Evolutionary conservation across 1,140 invertebrate species (phyloP), one percentile per base, ranked within the genome.

Genomic region (Homarus americanus): DNA sequence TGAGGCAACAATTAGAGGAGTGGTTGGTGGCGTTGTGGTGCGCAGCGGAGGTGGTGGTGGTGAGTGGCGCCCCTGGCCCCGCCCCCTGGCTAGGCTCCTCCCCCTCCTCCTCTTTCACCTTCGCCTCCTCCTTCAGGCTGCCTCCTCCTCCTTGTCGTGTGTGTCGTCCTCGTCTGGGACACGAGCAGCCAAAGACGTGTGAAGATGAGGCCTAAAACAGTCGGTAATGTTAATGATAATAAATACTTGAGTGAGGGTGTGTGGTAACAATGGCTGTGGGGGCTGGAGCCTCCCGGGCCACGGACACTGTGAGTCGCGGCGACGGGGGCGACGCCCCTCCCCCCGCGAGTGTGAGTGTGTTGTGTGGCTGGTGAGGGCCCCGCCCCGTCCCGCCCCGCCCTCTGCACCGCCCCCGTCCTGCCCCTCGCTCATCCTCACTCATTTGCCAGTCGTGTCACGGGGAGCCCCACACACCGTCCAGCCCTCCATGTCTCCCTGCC

Each of bases 401-500:
- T 66, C 69, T 44, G 32, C 41, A 9, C 80, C 44, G 12, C 49
- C 79, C 40, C 63, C 38, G 34, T 49, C 88, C 72, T 83, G 69
- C 88, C 82, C 80, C 82, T 84, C 72, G 80, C 72, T 79, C 87
- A 41, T 83, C 88, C 88, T 84, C 88, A 84, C 88, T 91, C 82
- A 91, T 91, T 91, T 83, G 69, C 88, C 88, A 91, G 88, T 91
- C 80, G 88, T 84, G 88, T 91, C 88, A 91, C 88, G 88, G 88
- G 72, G 73, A 32, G 17, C 24, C 88, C 53, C 34, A 53, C 87
- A 58, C 87, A 82, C 78, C 79, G 78, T 82, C 41, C 78, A 82
- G 79, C 78, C 53, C 76, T 88, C 86, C 78, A 87, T 87, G 85
- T 78, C 85, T 87, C 85, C 53, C 49, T 38, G 73, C 58, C 34